Percentiles rank a stretch among this genome's conserved stretches.
Conservation (phyloP, 2,113 vertebrate species). For the Pseudorectes ferrugineus region DNA sequence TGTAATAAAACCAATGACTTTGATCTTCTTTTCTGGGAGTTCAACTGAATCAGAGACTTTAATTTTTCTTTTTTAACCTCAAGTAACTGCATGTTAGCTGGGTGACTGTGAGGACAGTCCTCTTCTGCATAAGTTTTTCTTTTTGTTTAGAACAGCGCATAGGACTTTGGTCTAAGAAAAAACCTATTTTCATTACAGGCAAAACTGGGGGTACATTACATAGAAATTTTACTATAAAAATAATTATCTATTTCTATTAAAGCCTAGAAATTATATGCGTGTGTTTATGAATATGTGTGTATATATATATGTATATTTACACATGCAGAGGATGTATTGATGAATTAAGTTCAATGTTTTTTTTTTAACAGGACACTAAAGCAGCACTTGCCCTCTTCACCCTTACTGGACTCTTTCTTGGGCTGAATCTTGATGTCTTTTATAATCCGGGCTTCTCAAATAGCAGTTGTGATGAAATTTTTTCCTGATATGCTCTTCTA, state of each 20-base stretch:
- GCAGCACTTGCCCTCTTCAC: background rate
- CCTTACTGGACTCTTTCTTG: background rate
- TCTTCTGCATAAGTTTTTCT: background rate
- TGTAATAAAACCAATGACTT: constrained; percentile 20
- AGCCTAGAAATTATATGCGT: background rate
- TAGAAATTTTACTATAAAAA: background rate
- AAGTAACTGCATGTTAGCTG: background rate
- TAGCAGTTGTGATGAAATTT: background rate
- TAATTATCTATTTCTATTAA: background rate
- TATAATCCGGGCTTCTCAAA: background rate
- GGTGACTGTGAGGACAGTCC: background rate
- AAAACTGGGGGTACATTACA: background rate
- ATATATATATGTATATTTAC: background rate
- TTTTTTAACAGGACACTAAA: background rate
- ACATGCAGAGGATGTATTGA: background rate
- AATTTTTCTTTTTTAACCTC: background rate
- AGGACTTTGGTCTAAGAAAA: background rate
- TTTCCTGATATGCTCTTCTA: background rate
- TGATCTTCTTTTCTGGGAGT: background rate
- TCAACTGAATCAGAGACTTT: background rate
- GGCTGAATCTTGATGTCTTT: background rate
- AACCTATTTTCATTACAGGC: background rate
- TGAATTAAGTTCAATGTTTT: background rate
- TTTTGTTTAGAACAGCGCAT: background rate
- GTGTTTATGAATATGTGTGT: background rate